Evolutionary conservation across 2,888 invertebrate species (phyloP), one percentile per base, ranked within the genome.

Genomic region (Drosophila borborema): DNA sequence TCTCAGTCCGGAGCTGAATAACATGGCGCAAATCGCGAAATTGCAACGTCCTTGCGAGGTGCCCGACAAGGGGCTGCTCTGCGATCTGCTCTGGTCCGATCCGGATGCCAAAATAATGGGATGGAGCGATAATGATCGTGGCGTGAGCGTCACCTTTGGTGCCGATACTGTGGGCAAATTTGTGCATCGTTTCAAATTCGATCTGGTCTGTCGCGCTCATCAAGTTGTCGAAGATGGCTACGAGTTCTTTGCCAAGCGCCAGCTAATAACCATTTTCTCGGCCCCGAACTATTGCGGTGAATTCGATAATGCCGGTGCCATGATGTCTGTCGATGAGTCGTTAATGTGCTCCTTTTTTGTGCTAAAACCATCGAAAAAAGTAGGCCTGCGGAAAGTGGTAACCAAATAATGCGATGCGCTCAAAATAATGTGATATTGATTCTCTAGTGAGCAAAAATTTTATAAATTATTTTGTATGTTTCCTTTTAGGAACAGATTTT

Each of bases 71-170:
- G 98, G 99, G 10, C 94, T 99, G 84, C 94, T 99, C 49, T 99
- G 99, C 93, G 99, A 99, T 94, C 94, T 99, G 89, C 94, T 99
- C 77, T 99, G 99, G 99, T 97, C 98, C 18, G 98, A 97, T 94
- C 97, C 97, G 1, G 98, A 98, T 93, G 97, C 98, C 94, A 97
- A 97, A 93, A 98, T 98, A 62, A 97, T 97, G 95, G 99, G 99
- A 34, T 99, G 99, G 99, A 99, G 99, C 60, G 99, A 99, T 94
- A 99, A 99, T 93, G 99, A 99, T 93, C 96, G 99, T 91, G 99
- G 99, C 54, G 99, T 99, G 79, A 98, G 98, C 90, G 99, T 99
- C 94, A 99, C 99, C 14, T 99, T 99, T 93, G 99, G 99, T 86
- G 97, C 98, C 40, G 99, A 99, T 95, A 95, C 95, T 12, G 85